Conservation (phyloP, 2,113 vertebrate genomes). For the Trochalopteron elliotii region DNA sequence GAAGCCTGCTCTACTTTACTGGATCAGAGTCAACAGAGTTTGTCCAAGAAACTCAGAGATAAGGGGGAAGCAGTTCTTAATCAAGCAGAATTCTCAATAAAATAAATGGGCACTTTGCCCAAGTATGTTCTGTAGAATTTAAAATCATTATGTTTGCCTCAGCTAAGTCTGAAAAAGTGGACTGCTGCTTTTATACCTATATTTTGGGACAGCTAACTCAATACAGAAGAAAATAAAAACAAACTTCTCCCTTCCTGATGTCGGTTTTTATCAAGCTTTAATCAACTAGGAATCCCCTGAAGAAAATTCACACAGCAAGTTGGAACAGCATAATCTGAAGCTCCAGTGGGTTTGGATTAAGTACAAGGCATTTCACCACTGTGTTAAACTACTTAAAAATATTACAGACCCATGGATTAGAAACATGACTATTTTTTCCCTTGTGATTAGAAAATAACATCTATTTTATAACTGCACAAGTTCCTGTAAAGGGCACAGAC, state of each 20-base stretch:
- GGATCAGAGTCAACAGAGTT: slow-evolving; percentile 33
- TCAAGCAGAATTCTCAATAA: background rate
- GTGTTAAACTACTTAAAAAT: slow-evolving; percentile 11
- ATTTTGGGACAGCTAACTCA: background rate
- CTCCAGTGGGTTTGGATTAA: slow-evolving; percentile 35
- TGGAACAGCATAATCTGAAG: slow-evolving; percentile 45
- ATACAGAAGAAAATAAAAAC: background rate
- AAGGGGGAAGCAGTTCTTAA: slow-evolving; percentile 8
- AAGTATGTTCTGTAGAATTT: background rate
- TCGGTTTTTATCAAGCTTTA: background rate
- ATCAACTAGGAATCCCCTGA: background rate
- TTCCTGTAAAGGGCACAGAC: background rate
- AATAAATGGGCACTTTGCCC: background rate
- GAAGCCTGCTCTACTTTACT: slow-evolving; percentile 32
- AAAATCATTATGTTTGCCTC: background rate
- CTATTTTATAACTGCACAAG: background rate
- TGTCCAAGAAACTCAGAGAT: slow-evolving; percentile 22
- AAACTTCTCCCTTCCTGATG: background rate
- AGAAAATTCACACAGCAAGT: slow-evolving; percentile 30
- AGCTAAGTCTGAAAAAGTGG: background rate
- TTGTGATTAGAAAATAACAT: background rate
- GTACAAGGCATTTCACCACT: slow-evolving; percentile 15
- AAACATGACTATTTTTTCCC: background rate
- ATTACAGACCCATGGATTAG: background rate
- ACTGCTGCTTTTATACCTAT: background rate